Base-by-base conservation (phyloP, 2,113 vertebrate genomes). In the Corythaeola cristata region DNA sequence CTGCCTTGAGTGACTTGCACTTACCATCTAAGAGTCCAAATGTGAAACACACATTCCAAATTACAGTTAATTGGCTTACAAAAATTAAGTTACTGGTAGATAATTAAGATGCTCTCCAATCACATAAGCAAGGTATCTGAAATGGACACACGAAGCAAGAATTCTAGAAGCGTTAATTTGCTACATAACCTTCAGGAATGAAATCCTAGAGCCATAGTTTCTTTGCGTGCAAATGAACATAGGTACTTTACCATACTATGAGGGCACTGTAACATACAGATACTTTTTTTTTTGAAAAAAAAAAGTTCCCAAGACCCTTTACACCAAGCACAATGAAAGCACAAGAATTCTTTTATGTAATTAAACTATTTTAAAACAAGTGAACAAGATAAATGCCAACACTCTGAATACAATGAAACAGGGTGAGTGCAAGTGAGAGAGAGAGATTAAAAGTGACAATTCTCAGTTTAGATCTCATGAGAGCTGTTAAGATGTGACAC, bases 11-110 rank as follows among this genome's bases (percentile, higher is more conserved):
- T 47, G 30, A 76, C 41, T 92, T 74, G 32, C 64, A 81, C 58
- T 85, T 37, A 30, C 60, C 53, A 85, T 49, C 76, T 90, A 49
- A 63, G 23, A 81, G 22, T 44, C 68, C 62, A 89, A 72, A 85
- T 26, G 44, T 78, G 55, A 91, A 88, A 77, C 32, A 41, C 1
- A 67, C 76, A 85, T 89, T 96, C 86, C 14, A 27, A 80, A 73
- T 26, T 85, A 56, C 39, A 58, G 91, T 72, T 96, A 96, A 94
- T 84, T 72, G 52, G 47, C 66, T 89, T 69, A 64, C 35, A 85
- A 52, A 90, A 84, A 69, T 94, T 69, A 76, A 69, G 77, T 89
- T 93, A 94, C 71, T 71, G 55, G 32, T 32, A 77, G 47, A 37
- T 56, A 87, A 80, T 88, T 82, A 90, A 41, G 41, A 83, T 62